Percentiles rank a stretch among this genome's conserved stretches.
phyloP scores from a whole-genome alignment of 2,888 invertebrate genomes.

The Perdita meconis region DNA sequence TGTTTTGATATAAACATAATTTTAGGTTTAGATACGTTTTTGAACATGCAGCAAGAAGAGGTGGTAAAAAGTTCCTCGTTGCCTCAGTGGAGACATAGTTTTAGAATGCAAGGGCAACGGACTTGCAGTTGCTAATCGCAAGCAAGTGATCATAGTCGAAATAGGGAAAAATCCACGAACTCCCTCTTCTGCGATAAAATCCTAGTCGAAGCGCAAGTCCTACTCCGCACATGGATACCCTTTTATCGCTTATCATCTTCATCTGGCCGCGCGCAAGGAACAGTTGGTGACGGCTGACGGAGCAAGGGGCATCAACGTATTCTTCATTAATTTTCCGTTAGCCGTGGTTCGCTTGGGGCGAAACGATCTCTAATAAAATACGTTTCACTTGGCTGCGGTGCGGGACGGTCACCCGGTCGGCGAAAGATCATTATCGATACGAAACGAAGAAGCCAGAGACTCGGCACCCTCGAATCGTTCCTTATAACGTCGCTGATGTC shows the following conservation, averaged over 20 bases:
- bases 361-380: constrained; percentile 49
- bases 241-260: constrained; percentile 49
- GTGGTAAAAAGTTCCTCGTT: too few species aligned
- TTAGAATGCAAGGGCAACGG: too few species aligned
- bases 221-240: constrained; percentile 39
- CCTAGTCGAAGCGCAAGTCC: not conserved
- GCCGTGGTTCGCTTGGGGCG: constrained; percentile 49
- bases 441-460: constrained; percentile 77
- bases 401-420: constrained; percentile 76
- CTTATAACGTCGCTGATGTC: constrained; percentile 80
- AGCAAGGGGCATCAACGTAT: constrained; percentile 43
- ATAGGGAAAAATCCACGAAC: too few species aligned
- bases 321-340: constrained; percentile 66
- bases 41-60: too few species aligned
- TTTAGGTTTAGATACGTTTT: too few species aligned
- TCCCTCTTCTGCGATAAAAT: not conserved
- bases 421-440: constrained; percentile 83
- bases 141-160: too few species aligned
- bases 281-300: constrained; percentile 54
- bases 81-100: too few species aligned
- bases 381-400: constrained; percentile 51
- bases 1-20: too few species aligned
- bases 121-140: too few species aligned
- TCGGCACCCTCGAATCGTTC: constrained; percentile 66
- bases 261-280: constrained; percentile 52